Base-by-base conservation (phyloP, 2,113 vertebrate species). In the Trichechus manatus region DNA sequence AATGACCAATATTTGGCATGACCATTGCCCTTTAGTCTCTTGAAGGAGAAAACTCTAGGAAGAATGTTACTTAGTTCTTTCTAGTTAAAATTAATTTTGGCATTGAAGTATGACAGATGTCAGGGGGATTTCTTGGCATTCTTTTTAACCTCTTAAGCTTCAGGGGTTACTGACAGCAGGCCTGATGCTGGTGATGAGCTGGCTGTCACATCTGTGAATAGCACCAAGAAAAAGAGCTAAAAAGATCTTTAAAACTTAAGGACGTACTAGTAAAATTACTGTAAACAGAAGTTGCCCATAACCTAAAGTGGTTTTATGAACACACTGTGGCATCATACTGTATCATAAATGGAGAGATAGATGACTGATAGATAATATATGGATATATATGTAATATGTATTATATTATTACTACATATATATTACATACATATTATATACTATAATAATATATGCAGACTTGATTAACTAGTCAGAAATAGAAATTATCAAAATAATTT, bases 61-160 rank as follows among this genome's bases (percentile, higher is more conserved):
- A 91, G 8, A 77, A 20, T 33, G 9, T 36, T 84, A 78, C n/a
- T 42, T 80, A 29, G 6, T 91, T 87, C 27, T 93, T 95, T 77
- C 68, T 42, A 77, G 23, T 75, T 87, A 23, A 27, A 66, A 20
- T 93, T 89, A 84, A 90, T 83, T 79, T 83, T 80, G 27, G 27
- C 6, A 15, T 89, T 83, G 94, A 79, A 89, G 0, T 75, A 59
- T 96, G 91, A 93, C 85, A 93, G 61, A 83, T 91, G 29, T 93
- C 68, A 89, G 33, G 33, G 33, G 91, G 90, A 75, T 36, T 39
- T 87, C 33, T 87, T 91, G n/a, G 53, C 20, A 74, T 94, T 89
- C 22, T 92, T 90, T 42, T 95, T 95, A 93, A 95, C 91, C 61
- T 70, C 47, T 83, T 83, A 86, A 86, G 1, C 19, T 85, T 79